A percentile compares a stretch with the other conserved stretches of the same genome.
Evolutionary conservation across 2,888 invertebrate species (phyloP).

Genomic region (Onthophagus sagittarius): DNA sequence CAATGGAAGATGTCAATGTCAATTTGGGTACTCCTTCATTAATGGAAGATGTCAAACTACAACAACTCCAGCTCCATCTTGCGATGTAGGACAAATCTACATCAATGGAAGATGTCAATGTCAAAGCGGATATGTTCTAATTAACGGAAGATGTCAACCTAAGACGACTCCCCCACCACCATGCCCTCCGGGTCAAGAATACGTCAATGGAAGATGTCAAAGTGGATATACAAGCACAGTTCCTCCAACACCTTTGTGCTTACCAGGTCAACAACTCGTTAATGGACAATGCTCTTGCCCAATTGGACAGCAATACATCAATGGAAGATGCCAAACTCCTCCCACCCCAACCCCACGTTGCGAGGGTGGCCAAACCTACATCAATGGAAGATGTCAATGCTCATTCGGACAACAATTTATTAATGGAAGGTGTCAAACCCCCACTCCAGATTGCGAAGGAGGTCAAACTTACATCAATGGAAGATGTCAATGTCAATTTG

Average conservation of each 20-base stretch:
- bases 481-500: slow-evolving; percentile 13
- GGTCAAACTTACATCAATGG: slow-evolving; percentile 14
- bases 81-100: not conserved
- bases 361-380: slow-evolving; percentile 3
- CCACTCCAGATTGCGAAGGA: not conserved
- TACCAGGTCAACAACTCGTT: not conserved
- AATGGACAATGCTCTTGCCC: slow-evolving; percentile 10
- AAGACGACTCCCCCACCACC: not conserved
- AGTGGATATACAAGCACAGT: not conserved
- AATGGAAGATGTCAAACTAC: slow-evolving; percentile 11
- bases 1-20: slow-evolving; percentile 13
- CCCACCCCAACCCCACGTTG: slow-evolving; percentile 19
- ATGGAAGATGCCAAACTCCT: slow-evolving; percentile 13
- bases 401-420: not conserved
- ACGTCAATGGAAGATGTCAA: slow-evolving; percentile 11
- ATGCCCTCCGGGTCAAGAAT: not conserved
- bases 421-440: slow-evolving; percentile 14
- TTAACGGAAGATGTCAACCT: slow-evolving; percentile 16
- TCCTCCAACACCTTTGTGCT: slow-evolving; percentile 13
- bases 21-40: slow-evolving; percentile 1
- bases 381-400: slow-evolving; percentile 19
- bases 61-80: not conserved
- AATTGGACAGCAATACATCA: not conserved
- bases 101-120: slow-evolving; percentile 13
- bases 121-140: not conserved